Percentiles rank a stretch among this genome's conserved stretches.
These are phyloP conservation scores for Parus major DNA, from an alignment of 2,113 vertebrate genomes.

Conservation along the genomic window DNA sequence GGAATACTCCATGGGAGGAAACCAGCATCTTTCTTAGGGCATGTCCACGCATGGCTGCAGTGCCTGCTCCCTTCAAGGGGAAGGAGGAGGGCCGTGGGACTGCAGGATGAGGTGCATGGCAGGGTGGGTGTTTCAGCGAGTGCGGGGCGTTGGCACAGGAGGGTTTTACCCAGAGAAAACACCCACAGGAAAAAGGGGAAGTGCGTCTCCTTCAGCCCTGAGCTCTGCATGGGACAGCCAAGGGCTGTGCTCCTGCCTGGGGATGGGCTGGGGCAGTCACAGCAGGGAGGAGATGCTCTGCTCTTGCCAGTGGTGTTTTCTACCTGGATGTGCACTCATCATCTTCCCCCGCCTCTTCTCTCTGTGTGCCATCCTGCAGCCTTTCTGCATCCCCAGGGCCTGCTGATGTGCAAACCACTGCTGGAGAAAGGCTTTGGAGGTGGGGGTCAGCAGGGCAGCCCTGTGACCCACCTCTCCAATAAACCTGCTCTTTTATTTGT, in stretches of 20 bases:
- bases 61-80: not conserved
- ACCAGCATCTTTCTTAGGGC: not conserved
- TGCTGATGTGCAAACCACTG: not conserved
- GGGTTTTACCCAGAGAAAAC: not conserved
- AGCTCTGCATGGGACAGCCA: not conserved
- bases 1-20: not conserved
- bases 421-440: not conserved
- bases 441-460: not conserved
- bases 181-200: not conserved
- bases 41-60: accelerated
- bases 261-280: not conserved
- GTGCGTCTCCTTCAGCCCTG: not conserved
- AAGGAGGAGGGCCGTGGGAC: accelerated
- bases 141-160: accelerated
- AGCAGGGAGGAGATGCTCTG: not conserved
- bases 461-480: not conserved
- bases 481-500: not conserved
- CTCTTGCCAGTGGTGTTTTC: not conserved
- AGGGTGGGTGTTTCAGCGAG: accelerated
- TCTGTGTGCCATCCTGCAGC: accelerated
- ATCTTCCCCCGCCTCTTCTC: not conserved
- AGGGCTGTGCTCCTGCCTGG: not conserved
- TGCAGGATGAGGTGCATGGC: accelerated
- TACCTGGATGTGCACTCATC: accelerated
- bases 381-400: not conserved